Evolutionary conservation across 2,113 vertebrate species (phyloP), one percentile per base, ranked within the genome.

Genomic region (Chamaetylas fuelleborni): DNA sequence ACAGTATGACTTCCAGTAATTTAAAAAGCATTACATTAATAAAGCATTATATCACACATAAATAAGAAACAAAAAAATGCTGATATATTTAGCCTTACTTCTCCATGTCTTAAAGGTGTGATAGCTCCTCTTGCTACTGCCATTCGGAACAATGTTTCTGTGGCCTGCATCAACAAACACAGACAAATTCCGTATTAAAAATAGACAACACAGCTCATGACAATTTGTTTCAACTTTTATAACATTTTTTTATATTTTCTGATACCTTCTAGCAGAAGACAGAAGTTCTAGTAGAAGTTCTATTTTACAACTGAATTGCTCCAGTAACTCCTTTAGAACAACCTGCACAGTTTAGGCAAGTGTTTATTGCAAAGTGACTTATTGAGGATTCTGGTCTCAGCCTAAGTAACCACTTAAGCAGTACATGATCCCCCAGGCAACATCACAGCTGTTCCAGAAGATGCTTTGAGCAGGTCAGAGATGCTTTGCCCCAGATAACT

Each of bases 141-240:
- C 98, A 98, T 98, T 96, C 98, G 97, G 93, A 98, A 98, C 60
- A 98, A 77, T 0, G 98, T 98, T 97, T 98, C 98, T 81, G 98
- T 98, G 54, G 98, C 98, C 98, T 98, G 97, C 57, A 95, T 67
- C 56, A 43, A 86, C 25, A 96, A 92, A 90, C 43, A 84, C 17
- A 61, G 8, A 76, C 2, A 72, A 43, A 90, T 48, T 10, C 4
- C 0, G 66, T 79, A 70, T 85, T 43, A 56, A 79, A 82, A 62
- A 11, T 9, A 56, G 34, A 53, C 11, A 53, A 26, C 3, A 5
- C 22, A 40, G 33, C 19, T 71, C 38, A 56, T 8, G 6, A 66
- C 14, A 9, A 50, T n/a, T 42, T 56, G 25, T 43, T 71, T 65
- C 42, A 74, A 24, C 4, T 73, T 57, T 56, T 40, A 3, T 1